phyloP scores from a whole-genome alignment of 1,140 invertebrate genomes.

The Macrobrachium rosenbergii region DNA sequence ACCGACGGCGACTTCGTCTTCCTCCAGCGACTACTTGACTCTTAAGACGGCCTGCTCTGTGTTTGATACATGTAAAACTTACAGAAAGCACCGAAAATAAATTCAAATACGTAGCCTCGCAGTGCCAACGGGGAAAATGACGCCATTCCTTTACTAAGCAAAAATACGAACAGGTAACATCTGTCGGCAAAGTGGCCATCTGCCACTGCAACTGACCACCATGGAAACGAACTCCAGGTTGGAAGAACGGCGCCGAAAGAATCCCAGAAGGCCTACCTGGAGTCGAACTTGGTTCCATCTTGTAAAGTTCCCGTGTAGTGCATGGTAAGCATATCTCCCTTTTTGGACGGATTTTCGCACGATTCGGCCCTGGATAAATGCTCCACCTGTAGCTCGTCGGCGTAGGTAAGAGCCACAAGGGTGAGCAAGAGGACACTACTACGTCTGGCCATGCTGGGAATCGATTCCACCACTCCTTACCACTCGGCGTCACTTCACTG shows the following conservation, averaged over 20 bases:
- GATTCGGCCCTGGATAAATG: slow-evolving; percentile 38
- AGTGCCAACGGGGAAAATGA: too few species aligned
- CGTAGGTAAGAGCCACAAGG: slow-evolving; percentile 21
- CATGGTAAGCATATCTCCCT: slow-evolving; percentile 63
- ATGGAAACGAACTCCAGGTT: neutral
- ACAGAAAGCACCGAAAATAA: too few species aligned
- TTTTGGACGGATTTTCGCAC: slow-evolving; percentile 51
- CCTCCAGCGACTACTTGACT: too few species aligned
- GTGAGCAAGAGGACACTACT: slow-evolving; percentile 9
- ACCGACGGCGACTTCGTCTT: too few species aligned
- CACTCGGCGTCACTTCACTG: neutral
- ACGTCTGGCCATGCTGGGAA: neutral
- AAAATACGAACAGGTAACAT: too few species aligned
- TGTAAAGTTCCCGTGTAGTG: slow-evolving; percentile 64
- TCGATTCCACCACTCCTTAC: neutral
- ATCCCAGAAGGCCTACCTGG: slow-evolving; percentile 43
- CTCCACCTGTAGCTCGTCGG: slow-evolving; percentile 55
- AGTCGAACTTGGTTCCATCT: slow-evolving; percentile 66
- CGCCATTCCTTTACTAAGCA: too few species aligned
- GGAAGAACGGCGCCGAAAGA: slow-evolving; percentile 1
- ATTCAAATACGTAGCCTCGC: too few species aligned
- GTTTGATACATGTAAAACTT: too few species aligned
- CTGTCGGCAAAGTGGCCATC: neutral
- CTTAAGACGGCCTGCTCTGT: too few species aligned
- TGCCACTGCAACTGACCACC: neutral